phyloP scores from a whole-genome alignment of 2,113 vertebrate genomes.

The Mystacornis crossleyi region DNA sequence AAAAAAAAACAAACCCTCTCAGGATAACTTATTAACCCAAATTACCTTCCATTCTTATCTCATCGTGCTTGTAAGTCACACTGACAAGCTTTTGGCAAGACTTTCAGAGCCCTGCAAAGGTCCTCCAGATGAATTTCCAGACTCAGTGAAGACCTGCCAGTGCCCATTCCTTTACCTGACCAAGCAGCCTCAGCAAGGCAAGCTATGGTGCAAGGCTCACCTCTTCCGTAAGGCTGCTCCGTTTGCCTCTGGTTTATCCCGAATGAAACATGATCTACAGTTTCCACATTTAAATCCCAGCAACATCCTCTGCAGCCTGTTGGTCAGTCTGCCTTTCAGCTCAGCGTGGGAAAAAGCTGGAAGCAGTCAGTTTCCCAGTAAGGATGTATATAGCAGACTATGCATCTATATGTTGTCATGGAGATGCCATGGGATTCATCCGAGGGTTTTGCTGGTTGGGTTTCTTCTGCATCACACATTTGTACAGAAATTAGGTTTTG shows the following conservation, averaged over 20 bases:
- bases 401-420: slow-evolving; percentile 54
- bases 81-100: neutral
- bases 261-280: neutral
- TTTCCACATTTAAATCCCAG: slow-evolving; percentile 24
- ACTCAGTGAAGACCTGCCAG: neutral
- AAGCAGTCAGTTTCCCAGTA: neutral
- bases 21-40: slow-evolving; percentile 42
- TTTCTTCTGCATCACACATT: slow-evolving; percentile 24
- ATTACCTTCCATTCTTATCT: neutral
- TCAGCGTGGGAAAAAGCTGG: neutral
- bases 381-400: neutral
- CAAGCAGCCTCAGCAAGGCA: neutral
- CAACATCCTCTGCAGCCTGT: neutral
- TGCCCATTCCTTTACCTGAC: neutral
- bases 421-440: slow-evolving; percentile 31
- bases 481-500: slow-evolving; percentile 45
- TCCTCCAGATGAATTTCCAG: neutral
- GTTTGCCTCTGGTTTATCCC: neutral
- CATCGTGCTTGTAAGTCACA: neutral
- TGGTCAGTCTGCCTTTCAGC: neutral
- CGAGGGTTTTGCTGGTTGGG: neutral
- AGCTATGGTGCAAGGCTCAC: neutral
- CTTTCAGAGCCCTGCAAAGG: neutral
- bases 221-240: neutral
- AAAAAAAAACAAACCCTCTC: neutral